Base-by-base conservation (phyloP, 1,140 invertebrate species). In the Conus ventricosus region DNA sequence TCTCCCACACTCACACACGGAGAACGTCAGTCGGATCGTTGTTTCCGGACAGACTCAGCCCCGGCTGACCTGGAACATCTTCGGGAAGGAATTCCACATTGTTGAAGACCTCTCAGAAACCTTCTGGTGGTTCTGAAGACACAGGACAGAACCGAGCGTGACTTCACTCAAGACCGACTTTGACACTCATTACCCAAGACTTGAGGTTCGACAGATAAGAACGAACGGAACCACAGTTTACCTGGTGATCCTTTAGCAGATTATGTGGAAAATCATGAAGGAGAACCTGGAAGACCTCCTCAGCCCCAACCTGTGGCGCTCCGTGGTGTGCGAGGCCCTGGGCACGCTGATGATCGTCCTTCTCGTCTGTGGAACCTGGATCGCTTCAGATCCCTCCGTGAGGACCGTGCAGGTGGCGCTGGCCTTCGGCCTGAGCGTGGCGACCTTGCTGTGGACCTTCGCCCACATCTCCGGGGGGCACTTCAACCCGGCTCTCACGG, bases 361-460 rank as follows among this genome's bases (percentile, higher is more conserved):
- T 82, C 96, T 99, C 88, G 98, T 98, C 71, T 97, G 98, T 91
- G 97, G 97, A 1, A 51, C 89, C 5, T 90, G 88, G 88, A 53
- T 86, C 23, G 27, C 95, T 94, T 84, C 87, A 85, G 55, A 10
- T 25, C 23, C 7, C 4, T 8, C n/a, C 4, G 8, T 15, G 8
- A 11, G 8, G 57, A 11, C 57, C 57, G 8, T 15, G 8, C 97
- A 97, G 88, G 98, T 99, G 89, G 97, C 97, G 39, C 96, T 99
- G 78, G 96, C 97, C 87, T 99, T 99, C 95, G 98, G 98, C 85
- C 96, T 99, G n/a, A 96, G 97, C n/a, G 97, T 99, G 85, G 98
- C 97, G 53, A 97, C 97, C 25, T 92, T 94, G 88, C 93, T 94
- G 17, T 94, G 93, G 94, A 89, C 90, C 25, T 91, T 95, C 78